phyloP scores from a whole-genome alignment of 2,797 vertebrate genomes.

The Adelosebastes latens region DNA sequence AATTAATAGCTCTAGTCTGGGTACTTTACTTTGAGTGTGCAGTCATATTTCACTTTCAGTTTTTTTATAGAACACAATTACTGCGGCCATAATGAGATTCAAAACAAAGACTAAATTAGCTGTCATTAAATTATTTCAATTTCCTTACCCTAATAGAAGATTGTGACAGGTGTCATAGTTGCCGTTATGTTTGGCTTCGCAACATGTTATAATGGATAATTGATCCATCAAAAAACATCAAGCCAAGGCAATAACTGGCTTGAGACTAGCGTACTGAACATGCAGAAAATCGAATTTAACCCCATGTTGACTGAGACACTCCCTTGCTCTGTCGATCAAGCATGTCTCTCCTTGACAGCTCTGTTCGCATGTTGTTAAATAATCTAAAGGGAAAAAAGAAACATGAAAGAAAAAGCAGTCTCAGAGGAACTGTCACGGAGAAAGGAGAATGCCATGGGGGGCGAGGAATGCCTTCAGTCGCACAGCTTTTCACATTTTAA shows the following conservation, averaged over 20 bases:
- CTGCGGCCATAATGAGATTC: conserved; percentile 76
- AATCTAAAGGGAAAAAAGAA: conserved; percentile 82
- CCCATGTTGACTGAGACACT: conserved; percentile 78
- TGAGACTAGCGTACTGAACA: conserved; percentile 78
- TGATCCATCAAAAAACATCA: conserved; percentile 88
- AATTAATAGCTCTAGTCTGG: conserved; percentile 67
- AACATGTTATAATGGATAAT: conserved; percentile 87
- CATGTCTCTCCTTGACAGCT: conserved; percentile 80
- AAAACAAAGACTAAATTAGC: conserved; percentile 85
- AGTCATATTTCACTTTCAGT: conserved; percentile 64
- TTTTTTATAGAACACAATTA: conserved; percentile 69
- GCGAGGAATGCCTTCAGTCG: conserved; percentile 86
- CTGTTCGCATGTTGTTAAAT: conserved; percentile 85
- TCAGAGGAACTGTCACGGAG: conserved; percentile 84
- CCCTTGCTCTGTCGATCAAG: conserved; percentile 84
- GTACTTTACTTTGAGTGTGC: conserved; percentile 62
- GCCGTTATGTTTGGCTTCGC: conserved; percentile 81
- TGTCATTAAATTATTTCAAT: conserved; percentile 87
- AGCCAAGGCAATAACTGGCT: conserved; percentile 83
- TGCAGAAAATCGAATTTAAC: conserved; percentile 86
- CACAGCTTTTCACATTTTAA: conserved; percentile 91
- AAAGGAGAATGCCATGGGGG: conserved; percentile 82
- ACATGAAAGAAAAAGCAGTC: conserved; percentile 85
- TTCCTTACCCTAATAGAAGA: conserved; percentile 84
- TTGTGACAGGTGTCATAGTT: conserved; percentile 85